These are phyloP conservation scores for Drosophila mayaguana DNA, from an alignment of 2,888 invertebrate genomes.

Conservation along the genomic window DNA sequence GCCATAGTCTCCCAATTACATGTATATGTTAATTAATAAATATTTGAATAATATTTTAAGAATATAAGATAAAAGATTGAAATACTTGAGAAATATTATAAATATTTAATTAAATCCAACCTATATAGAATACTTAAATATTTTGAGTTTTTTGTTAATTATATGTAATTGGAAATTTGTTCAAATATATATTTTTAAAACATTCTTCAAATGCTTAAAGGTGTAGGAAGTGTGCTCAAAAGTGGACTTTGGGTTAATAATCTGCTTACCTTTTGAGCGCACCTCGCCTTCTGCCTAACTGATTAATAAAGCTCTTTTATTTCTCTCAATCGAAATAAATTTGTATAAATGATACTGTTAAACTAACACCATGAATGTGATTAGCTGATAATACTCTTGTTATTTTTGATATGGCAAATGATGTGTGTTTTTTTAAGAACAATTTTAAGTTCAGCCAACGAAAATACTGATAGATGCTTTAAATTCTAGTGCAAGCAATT, in stretches of 20 bases:
- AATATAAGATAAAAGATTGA: not conserved
- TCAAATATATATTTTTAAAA: too few species aligned
- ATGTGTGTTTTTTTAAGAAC: not conserved
- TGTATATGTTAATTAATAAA: not conserved
- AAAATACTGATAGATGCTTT: slow-evolving; percentile 8
- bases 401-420: slow-evolving; percentile 5
- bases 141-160: too few species aligned
- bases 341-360: slow-evolving; percentile 1
- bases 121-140: too few species aligned
- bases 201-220: too few species aligned
- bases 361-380: slow-evolving; percentile 21
- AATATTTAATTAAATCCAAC: too few species aligned
- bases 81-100: too few species aligned
- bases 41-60: not conserved
- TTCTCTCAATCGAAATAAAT: not conserved
- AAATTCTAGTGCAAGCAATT: not conserved
- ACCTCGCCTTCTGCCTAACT: not conserved
- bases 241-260: too few species aligned
- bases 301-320: not conserved
- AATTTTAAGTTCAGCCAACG: not conserved
- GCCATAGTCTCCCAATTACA: not conserved
- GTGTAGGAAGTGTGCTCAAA: too few species aligned
- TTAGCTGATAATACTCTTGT: slow-evolving; percentile 27
- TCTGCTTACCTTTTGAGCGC: not conserved
- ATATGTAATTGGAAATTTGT: too few species aligned